Evolutionary conservation across 2,797 vertebrate genomes (phyloP).

Genomic region (Diplodus sargus): DNA sequence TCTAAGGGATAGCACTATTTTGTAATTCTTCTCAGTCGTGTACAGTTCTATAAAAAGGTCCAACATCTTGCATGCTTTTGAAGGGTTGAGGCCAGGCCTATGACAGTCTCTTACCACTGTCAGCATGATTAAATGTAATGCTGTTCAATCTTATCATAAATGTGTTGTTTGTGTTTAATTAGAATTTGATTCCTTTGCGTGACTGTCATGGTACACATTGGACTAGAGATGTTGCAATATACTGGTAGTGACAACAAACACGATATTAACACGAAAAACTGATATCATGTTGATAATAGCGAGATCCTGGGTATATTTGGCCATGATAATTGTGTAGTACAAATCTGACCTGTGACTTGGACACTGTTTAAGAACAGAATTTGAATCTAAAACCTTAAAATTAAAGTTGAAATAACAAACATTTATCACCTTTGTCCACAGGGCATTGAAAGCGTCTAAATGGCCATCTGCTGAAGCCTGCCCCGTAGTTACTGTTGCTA

Average conservation of each 20-base stretch:
- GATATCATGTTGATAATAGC: too few relatives aligned
- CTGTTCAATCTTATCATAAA: slow-evolving; percentile 4
- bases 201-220: not conserved
- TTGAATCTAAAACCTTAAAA: not conserved
- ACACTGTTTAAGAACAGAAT: too few relatives aligned
- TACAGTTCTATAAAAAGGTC: slow-evolving; percentile 64
- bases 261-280: too few relatives aligned
- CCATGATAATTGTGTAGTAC: too few relatives aligned
- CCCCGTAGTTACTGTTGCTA: not conserved
- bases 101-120: not conserved
- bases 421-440: not conserved
- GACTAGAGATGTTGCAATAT: too few relatives aligned
- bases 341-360: too few relatives aligned
- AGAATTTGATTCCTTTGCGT: not conserved
- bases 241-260: too few relatives aligned
- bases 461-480: not conserved
- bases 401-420: not conserved
- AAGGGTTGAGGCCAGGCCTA: slow-evolving; percentile 22
- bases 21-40: slow-evolving; percentile 58
- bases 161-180: not conserved
- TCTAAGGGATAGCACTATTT: slow-evolving; percentile 61
- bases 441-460: not conserved
- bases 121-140: slow-evolving; percentile 16
- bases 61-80: slow-evolving; percentile 15
- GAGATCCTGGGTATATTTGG: too few relatives aligned